A percentile compares a stretch with the other conserved stretches of the same genome.
Evolutionary conservation across 2,113 vertebrate genomes (phyloP).

Genomic region (Sinocyclocheilus maitianheensis): DNA sequence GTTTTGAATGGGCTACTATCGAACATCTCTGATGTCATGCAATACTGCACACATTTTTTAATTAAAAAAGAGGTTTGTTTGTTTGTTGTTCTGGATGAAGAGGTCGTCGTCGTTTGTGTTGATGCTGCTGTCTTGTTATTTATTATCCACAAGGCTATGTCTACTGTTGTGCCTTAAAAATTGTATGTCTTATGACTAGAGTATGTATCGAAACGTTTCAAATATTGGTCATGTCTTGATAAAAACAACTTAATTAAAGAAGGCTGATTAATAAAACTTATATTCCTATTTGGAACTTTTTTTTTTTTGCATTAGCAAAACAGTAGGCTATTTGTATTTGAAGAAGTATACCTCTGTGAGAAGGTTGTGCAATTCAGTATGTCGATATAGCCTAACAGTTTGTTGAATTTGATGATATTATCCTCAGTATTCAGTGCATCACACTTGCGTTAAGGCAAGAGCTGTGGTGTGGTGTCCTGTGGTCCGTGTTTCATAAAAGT

Average conservation of each 20-base stretch:
- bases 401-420: not conserved
- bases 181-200: not conserved
- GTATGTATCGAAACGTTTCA: not conserved
- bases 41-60: not conserved
- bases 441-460: not conserved
- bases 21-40: not conserved
- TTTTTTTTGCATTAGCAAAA: not conserved
- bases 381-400: not conserved
- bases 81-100: not conserved
- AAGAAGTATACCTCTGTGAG: not conserved
- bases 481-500: not conserved
- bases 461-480: not conserved
- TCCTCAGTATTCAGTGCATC: not conserved
- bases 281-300: not conserved
- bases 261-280: not conserved
- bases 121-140: not conserved
- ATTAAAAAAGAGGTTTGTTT: no score
- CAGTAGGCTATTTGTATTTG: not conserved
- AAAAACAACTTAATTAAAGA: not conserved
- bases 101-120: not conserved
- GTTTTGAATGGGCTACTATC: not conserved
- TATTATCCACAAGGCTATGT: not conserved
- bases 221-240: not conserved
- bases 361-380: not conserved
- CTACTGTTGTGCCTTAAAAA: not conserved